A percentile compares a stretch with the other conserved stretches of the same genome.
These are phyloP conservation scores for Mycteria americana DNA, from an alignment of 2,797 vertebrate species.

Conservation along the genomic window DNA sequence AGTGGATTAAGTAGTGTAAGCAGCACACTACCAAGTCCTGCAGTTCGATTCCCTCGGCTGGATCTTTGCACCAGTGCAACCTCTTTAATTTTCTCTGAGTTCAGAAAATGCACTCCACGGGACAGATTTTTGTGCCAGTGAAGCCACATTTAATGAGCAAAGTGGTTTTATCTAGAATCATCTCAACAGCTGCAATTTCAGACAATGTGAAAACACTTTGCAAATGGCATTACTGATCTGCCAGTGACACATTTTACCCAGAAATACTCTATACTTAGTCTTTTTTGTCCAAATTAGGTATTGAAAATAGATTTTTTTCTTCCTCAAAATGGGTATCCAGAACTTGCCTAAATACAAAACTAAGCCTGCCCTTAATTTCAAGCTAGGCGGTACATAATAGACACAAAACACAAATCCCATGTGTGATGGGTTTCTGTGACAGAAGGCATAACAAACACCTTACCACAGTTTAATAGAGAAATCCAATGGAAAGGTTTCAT, in stretches of 20 bases:
- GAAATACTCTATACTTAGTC: neutral
- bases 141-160: neutral
- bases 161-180: neutral
- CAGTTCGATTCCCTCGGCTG: neutral
- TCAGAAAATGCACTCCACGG: neutral
- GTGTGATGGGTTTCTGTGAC: neutral
- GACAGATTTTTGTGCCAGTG: neutral
- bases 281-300: neutral
- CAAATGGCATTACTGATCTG: neutral
- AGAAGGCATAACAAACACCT: neutral
- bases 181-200: neutral
- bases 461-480: neutral
- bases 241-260: neutral
- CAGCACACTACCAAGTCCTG: neutral
- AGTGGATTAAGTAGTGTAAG: neutral
- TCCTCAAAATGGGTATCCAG: neutral
- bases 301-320: neutral
- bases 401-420: neutral
- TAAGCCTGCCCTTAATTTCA: neutral
- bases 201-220: neutral
- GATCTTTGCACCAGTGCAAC: neutral
- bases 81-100: neutral
- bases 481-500: neutral
- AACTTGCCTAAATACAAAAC: neutral
- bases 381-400: neutral